Evolutionary conservation across 2,888 invertebrate species (phyloP), one percentile per base, ranked within the genome.

Genomic region (Sesia apiformis): DNA sequence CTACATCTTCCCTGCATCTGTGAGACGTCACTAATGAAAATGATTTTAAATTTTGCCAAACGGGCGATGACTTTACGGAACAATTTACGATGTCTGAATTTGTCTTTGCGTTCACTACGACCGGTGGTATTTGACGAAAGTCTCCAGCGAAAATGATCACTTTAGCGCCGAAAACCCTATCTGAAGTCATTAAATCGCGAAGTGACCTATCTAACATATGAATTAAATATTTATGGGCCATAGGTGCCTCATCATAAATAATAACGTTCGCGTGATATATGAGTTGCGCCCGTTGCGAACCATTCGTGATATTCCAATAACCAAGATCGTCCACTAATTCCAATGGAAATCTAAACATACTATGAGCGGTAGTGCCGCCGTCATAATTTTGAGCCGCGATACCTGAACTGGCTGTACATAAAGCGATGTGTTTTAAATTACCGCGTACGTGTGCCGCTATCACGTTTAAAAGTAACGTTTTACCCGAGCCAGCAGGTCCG

Each of bases 51-150:
- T 53, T n/a, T 8, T 40, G 38, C 56, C 56, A 56, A 49, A 58
- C 8, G 6, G 53, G 58, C 4, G 58, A 58, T 4, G 58, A 43
- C 8, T 3, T 43, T 0, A 43, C 4, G 4, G 52, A 57, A 8
- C 39, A 40, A 52, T 57, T 55, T 23, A 55, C 4, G n/a, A 55
- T 50, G 53, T 57, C 57, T 3, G 42, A 53, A 43, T 53, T 53
- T 8, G 42, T 49, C 43, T 7, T 39, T 2, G 57, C 57, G 3
- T 52, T 39, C 0, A 50, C 8, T 3, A 60, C 55, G 3, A 60
- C 57, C 7, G 60, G 58, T 41, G 57, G 56, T n/a, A 60, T 57
- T 50, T 58, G 58, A n/a, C 58, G 53, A 52, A 58, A 60, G 46
- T 60, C 57, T 3, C 58, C 58, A 6, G 58, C 55, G 42, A 58